phyloP scores from a whole-genome alignment of 2,113 vertebrate genomes.

The Eclectus roratus region DNA sequence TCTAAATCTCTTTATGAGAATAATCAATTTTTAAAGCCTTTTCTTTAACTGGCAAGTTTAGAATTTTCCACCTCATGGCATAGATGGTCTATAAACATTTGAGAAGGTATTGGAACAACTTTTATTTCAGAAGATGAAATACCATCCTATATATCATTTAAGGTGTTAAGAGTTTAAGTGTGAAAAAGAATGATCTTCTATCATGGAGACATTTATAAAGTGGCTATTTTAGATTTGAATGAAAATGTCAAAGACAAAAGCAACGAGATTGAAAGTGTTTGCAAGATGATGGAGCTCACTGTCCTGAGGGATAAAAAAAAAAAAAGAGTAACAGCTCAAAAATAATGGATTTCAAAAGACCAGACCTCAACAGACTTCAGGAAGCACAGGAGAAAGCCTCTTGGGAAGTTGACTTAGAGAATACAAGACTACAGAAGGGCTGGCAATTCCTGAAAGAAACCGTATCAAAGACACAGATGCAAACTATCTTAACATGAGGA shows the following conservation, averaged over 20 bases:
- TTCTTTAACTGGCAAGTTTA: neutral
- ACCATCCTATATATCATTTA: neutral
- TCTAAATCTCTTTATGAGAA: neutral
- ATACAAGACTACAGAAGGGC: neutral
- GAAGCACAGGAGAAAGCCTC: neutral
- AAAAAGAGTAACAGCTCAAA: neutral
- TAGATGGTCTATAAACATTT: neutral
- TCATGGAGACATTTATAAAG: neutral
- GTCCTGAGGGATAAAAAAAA: no score
- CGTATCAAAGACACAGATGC: neutral
- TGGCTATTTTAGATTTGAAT: neutral
- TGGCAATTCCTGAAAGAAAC: neutral
- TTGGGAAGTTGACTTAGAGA: neutral
- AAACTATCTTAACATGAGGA: neutral
- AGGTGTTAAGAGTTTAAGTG: neutral
- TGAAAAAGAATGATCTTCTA: neutral
- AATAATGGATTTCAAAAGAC: neutral
- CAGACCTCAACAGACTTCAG: neutral
- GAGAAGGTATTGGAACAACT: neutral
- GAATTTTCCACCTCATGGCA: neutral
- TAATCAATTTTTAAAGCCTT: neutral
- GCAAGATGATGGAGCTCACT: neutral
- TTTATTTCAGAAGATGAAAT: neutral
- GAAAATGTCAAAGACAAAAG: slow-evolving; percentile 5
- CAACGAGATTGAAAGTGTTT: neutral